Conservation (phyloP, 2,113 vertebrate genomes). For the Melospiza melodia region DNA sequence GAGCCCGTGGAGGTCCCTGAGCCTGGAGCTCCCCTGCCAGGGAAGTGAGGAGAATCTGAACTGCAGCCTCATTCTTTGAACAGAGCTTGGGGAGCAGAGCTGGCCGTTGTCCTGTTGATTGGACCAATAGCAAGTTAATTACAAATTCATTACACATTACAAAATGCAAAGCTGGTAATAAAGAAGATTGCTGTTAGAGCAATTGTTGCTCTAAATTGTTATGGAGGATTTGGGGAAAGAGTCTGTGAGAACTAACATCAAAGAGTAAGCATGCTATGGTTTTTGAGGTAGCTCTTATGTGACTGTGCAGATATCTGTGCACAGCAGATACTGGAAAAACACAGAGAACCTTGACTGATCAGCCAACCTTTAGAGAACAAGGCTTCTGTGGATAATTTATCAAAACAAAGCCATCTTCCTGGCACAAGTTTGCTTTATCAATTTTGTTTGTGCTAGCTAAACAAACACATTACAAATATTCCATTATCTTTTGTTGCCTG, state of each 20-base stretch:
- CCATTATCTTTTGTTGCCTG: not conserved
- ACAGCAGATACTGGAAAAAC: not conserved
- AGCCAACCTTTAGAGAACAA: not conserved
- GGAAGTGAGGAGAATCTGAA: not conserved
- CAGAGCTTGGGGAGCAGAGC: not conserved
- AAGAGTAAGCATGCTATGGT: not conserved
- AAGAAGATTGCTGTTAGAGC: not conserved
- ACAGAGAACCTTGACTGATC: not conserved
- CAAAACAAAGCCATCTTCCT: slow-evolving; percentile 6
- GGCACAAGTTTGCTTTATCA: not conserved
- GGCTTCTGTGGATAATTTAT: not conserved
- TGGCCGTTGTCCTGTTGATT: fast-evolving
- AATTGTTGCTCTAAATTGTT: not conserved
- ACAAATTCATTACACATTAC: not conserved
- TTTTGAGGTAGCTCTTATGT: not conserved
- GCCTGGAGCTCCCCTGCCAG: not conserved
- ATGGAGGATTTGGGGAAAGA: not conserved
- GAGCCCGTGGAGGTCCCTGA: not conserved
- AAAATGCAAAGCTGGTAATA: not conserved
- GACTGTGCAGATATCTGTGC: not conserved
- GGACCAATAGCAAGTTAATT: not conserved
- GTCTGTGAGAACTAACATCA: not conserved
- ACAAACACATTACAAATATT: not conserved
- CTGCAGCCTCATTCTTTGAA: not conserved
- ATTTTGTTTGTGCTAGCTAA: not conserved